Conservation (phyloP, 2,888 invertebrate genomes). For the Clepsis dumicolana region DNA sequence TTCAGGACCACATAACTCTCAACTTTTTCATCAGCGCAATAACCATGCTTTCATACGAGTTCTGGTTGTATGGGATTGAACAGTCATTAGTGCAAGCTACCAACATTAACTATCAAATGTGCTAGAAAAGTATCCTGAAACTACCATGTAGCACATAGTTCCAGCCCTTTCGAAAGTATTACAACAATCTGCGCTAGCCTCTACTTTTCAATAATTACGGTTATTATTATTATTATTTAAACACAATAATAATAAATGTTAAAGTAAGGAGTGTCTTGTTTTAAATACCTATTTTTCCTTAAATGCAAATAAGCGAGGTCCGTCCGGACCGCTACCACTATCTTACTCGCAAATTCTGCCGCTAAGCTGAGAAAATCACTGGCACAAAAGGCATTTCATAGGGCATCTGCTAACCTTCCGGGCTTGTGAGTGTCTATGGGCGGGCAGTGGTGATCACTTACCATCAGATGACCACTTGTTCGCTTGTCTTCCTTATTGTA, state of each 20-base stretch:
- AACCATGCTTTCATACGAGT: slow-evolving; percentile 30
- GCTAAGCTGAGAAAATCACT: too few species aligned
- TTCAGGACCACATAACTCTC: slow-evolving; percentile 36
- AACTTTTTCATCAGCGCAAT: slow-evolving; percentile 14
- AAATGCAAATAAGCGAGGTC: neutral
- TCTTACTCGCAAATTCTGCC: too few species aligned
- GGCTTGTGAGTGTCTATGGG: too few species aligned
- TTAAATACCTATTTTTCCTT: neutral
- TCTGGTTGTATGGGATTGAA: slow-evolving; percentile 32
- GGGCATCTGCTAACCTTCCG: too few species aligned
- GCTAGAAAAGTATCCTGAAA: neutral
- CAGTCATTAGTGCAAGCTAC: neutral
- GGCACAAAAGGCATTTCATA: too few species aligned
- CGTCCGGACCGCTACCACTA: too few species aligned
- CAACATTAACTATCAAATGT: slow-evolving; percentile 4
- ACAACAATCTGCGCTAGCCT: neutral
- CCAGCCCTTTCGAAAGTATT: neutral
- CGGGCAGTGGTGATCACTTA: too few species aligned
- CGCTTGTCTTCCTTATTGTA: too few species aligned
- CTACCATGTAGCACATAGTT: too few species aligned
- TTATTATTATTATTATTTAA: neutral
- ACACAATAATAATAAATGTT: neutral
- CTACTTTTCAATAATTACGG: neutral
- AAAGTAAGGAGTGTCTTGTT: neutral
- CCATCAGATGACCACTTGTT: too few species aligned